Conservation (phyloP, 2,888 invertebrate species). For the Morinoia aosen region DNA sequence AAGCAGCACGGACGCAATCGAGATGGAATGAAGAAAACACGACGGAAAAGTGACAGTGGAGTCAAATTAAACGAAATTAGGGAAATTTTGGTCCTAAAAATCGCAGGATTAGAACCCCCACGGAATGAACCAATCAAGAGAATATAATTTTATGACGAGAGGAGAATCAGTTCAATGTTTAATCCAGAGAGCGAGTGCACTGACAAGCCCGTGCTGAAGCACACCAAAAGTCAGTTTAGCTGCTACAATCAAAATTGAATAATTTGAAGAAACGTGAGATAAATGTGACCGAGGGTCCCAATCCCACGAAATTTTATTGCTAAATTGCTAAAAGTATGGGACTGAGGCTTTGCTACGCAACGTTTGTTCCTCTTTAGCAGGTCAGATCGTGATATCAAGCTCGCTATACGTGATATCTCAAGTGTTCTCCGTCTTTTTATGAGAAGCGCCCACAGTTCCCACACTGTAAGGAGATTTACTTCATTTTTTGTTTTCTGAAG, state of each 20-base stretch:
- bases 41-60: background rate
- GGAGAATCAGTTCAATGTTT: background rate
- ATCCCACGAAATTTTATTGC: background rate
- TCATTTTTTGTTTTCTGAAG: background rate
- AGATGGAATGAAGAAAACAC: background rate
- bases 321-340: background rate
- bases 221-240: background rate
- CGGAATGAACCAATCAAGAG: background rate
- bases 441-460: background rate
- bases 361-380: background rate
- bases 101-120: background rate
- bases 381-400: slow-evolving; percentile 1
- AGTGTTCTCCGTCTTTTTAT: background rate
- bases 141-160: background rate
- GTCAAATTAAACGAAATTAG: background rate
- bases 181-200: background rate
- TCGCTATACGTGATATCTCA: background rate
- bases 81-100: background rate
- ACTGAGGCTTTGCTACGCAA: background rate
- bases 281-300: background rate
- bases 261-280: slow-evolving; percentile 10
- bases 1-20: background rate
- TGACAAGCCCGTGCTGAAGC: background rate
- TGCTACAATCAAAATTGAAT: background rate
- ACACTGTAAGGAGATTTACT: background rate